Conservation (phyloP, 1,140 invertebrate genomes). For the Procambarus virginalis region DNA sequence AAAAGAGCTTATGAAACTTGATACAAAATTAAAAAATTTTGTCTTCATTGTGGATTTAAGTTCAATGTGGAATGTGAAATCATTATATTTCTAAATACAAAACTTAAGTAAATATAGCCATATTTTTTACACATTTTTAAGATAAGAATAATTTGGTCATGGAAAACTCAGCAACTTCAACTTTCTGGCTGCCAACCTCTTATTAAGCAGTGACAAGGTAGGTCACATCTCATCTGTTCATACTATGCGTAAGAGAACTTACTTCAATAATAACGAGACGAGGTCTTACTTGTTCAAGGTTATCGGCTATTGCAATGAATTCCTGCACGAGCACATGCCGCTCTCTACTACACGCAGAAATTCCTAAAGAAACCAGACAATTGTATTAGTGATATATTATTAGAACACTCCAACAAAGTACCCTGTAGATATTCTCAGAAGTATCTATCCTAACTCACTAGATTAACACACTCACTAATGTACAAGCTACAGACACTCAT, state of each 20-base stretch:
- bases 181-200: not conserved
- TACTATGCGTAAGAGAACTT: constrained; percentile 29
- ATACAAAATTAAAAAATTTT: no score
- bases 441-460: constrained; percentile 4
- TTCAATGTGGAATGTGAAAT: no score
- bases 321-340: constrained; percentile 78
- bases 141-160: no score
- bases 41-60: no score
- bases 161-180: no score
- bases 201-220: constrained; percentile 27
- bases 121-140: no score
- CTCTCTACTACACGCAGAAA: constrained; percentile 84
- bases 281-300: constrained; percentile 85
- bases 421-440: constrained; percentile 15
- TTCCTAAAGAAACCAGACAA: constrained; percentile 77
- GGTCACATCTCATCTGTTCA: not conserved
- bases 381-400: not conserved
- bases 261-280: constrained; percentile 63
- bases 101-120: no score
- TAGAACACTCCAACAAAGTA: not conserved
- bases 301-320: constrained; percentile 83
- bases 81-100: no score
- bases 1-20: no score
- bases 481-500: not conserved
- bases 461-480: constrained; percentile 16